Percentiles rank a stretch among this genome's conserved stretches.
Evolutionary conservation across 2,888 invertebrate species (phyloP).

Genomic region (Cyclophora albipunctata): DNA sequence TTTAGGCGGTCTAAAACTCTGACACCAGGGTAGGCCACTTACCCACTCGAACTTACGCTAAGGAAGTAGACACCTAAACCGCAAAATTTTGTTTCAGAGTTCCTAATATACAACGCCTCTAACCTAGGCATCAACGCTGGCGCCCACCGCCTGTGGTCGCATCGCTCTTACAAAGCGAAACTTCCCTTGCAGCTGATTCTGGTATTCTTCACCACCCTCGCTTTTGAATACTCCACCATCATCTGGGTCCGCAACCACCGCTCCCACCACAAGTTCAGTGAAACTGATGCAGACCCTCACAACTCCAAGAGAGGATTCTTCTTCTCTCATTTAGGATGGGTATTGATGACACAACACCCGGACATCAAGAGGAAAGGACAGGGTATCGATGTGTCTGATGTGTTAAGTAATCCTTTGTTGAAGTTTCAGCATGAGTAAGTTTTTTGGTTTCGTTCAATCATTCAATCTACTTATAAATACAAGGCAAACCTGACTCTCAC

Average conservation of each 20-base stretch:
- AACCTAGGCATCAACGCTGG: slow-evolving; percentile 20
- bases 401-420: slow-evolving; percentile 1
- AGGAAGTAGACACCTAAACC: too few species aligned
- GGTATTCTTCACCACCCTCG: background rate
- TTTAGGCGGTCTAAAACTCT: too few species aligned
- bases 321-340: background rate
- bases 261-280: slow-evolving; percentile 76
- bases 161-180: slow-evolving; percentile 24
- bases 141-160: slow-evolving; percentile 24
- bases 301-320: background rate
- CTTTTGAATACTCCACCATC: background rate
- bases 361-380: background rate
- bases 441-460: background rate
- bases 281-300: too few species aligned
- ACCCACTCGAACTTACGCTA: too few species aligned
- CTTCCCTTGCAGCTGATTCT: slow-evolving; percentile 14
- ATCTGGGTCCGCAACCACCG: slow-evolving; percentile 33
- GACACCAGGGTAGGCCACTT: too few species aligned
- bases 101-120: too few species aligned
- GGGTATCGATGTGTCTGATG: background rate
- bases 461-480: too few species aligned
- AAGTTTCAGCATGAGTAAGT: background rate
- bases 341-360: background rate
- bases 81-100: too few species aligned
- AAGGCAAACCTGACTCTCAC: too few species aligned